phyloP scores from a whole-genome alignment of 2,113 vertebrate species.

The Python bivittatus region DNA sequence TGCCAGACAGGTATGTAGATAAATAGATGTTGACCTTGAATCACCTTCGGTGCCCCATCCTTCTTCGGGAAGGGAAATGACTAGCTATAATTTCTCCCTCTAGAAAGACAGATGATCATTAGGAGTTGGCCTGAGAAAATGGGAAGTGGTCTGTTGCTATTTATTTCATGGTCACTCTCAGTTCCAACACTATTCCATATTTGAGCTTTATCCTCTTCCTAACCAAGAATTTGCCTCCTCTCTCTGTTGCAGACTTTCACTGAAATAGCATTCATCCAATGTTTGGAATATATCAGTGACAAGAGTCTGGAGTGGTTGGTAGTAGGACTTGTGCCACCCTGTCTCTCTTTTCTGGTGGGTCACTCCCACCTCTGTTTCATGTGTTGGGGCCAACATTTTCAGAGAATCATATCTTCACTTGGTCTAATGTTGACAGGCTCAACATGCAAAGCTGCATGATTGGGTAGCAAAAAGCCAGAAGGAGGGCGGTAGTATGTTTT shows the following conservation, averaged over 20 bases:
- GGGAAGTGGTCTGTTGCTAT: conserved; percentile 30
- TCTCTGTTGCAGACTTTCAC: not conserved
- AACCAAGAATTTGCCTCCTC: conserved; percentile 34
- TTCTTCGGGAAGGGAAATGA: conserved; percentile 40
- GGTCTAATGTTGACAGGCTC: not conserved
- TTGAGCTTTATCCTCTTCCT: conserved; percentile 30
- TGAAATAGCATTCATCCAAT: not conserved
- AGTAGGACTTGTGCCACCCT: not conserved
- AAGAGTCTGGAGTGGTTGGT: not conserved
- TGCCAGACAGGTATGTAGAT: conserved; percentile 33
- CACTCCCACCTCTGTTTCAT: not conserved
- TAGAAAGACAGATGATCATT: conserved; percentile 38
- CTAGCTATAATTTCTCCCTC: conserved; percentile 47
- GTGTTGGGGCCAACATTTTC: not conserved
- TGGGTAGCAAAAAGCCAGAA: not conserved
- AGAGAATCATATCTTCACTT: too few relatives aligned
- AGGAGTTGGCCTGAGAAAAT: conserved; percentile 30
- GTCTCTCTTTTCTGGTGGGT: not conserved
- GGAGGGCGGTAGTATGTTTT: not conserved
- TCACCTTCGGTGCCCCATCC: conserved; percentile 34
- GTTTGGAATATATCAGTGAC: not conserved
- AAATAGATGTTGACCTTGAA: conserved; percentile 47
- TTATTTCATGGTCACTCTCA: conserved; percentile 53
- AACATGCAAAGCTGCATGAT: not conserved
- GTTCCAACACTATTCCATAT: conserved; percentile 7